phyloP scores from a whole-genome alignment of 2,797 vertebrate genomes.

The Pangasius mekongensis region DNA sequence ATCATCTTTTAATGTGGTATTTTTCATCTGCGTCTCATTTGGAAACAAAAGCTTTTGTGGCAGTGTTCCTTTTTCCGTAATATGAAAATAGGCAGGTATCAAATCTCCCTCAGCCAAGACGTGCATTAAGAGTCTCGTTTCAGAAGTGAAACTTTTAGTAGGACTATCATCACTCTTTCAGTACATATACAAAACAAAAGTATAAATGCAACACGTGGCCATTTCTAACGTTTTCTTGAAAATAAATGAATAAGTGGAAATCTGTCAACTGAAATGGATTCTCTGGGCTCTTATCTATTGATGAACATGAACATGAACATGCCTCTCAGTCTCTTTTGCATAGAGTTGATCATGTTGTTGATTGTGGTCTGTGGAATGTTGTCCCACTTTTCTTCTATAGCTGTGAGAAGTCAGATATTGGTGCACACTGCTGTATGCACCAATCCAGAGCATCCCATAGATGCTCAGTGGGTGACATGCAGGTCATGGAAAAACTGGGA shows the following conservation, averaged over 20 bases:
- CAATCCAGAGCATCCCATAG: constrained; percentile 14
- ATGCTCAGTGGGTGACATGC: constrained; percentile 13
- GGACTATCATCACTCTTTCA: neutral
- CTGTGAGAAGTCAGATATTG: constrained; percentile 49
- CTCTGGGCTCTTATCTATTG: neutral
- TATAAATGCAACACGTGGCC: neutral
- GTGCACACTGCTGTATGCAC: constrained; percentile 7
- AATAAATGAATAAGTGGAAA: neutral
- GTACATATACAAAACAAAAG: neutral
- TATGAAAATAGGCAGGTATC: constrained; percentile 69
- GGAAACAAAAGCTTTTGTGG: constrained; percentile 32
- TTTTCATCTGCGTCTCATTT: constrained; percentile 78
- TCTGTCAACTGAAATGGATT: neutral
- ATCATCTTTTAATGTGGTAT: constrained; percentile 76
- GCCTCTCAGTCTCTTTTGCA: neutral
- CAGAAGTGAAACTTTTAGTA: neutral
- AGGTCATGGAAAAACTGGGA: constrained; percentile 41
- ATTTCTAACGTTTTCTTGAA: neutral
- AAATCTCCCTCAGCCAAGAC: constrained; percentile 62
- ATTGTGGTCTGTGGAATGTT: constrained; percentile 13
- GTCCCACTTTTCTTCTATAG: constrained; percentile 12
- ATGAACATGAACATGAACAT: neutral
- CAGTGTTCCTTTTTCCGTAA: constrained; percentile 56
- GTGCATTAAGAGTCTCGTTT: neutral
- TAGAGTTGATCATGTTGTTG: neutral